Base-by-base conservation (phyloP, 2,888 invertebrate genomes). In the Macropis europaea region DNA sequence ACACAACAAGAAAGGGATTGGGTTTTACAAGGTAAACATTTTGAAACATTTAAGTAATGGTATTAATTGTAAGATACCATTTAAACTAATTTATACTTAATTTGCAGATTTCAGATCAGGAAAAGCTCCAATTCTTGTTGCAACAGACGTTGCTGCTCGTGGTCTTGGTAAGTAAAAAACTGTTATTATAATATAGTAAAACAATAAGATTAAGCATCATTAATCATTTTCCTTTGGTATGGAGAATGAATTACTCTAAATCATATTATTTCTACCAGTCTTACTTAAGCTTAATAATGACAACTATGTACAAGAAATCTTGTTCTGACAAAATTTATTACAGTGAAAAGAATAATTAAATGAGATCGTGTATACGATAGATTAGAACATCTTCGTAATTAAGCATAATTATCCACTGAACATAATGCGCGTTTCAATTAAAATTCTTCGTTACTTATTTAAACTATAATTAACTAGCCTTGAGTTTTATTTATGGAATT, bases 121-220 rank as follows among this genome's bases (percentile, higher is more conserved):
- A 76, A 95, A 95, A 91, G 94, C 95, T 72, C 95, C 96, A 61
- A 97, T 98, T 90, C 92, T 98, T 84, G 96, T 98, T 76, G 98
- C 98, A 77, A 98, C 98, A 40, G 98, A 98, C 91, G 98, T 98
- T 77, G 98, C 98, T 67, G 97, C 97, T 53, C 92, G 97, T 89
- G 97, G 97, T 86, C 92, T 97, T 92, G 97, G 97, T 97, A 86
- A 89, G 89, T 86, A 69, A 79, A 48, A 32, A 40, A 67, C 17
- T 63, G 30, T 61, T 43, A 56, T 26, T 26, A 48, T 19, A 19
- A 59, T 28, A 22, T 28, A 22, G 59, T 62, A 32, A 75, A 61
- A 11, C 56, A 71, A 53, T 59, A 59, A 50, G 59, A 59, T 61
- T 45, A 60, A 62, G 43, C 56, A 61, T 57, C 57, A 61, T 72